Conservation (phyloP, 2,888 invertebrate species). For the Cryptophagus acutangulus region DNA sequence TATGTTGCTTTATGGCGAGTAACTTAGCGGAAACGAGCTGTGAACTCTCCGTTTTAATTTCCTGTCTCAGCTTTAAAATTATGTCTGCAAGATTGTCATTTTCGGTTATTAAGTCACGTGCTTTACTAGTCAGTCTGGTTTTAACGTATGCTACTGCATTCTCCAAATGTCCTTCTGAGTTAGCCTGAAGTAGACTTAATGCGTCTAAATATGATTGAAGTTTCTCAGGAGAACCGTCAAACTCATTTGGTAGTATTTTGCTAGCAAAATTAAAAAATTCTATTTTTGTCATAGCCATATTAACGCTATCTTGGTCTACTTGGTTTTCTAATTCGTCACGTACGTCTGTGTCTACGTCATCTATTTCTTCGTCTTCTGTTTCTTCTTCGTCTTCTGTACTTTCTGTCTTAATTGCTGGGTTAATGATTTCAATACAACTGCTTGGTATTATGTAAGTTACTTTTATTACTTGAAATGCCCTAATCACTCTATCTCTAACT, state of each 20-base stretch:
- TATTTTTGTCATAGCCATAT: too few species aligned
- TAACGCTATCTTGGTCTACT: too few species aligned
- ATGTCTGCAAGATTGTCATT: neutral
- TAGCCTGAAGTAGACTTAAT: too few species aligned
- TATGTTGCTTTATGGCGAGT: slow-evolving; percentile 4
- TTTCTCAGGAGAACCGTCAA: too few species aligned
- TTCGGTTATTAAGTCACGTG: neutral
- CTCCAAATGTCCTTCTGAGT: too few species aligned
- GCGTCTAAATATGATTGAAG: too few species aligned
- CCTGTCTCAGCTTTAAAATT: slow-evolving; percentile 8
- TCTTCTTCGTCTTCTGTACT: too few species aligned
- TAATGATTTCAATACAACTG: neutral
- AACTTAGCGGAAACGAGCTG: slow-evolving; percentile 4
- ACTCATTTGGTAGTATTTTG: too few species aligned
- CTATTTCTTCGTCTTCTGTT: neutral
- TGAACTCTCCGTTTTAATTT: slow-evolving; percentile 12
- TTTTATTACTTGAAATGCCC: slow-evolving; percentile 1
- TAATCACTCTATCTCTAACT: neutral
- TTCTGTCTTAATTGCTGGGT: too few species aligned
- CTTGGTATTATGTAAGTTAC: neutral
- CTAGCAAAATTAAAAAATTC: too few species aligned
- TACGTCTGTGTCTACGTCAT: neutral
- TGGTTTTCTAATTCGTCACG: neutral
- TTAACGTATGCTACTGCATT: too few species aligned
- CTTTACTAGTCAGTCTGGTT: neutral